Base-by-base conservation (phyloP, 2,888 invertebrate genomes). In the Apomyelois bistriatella region DNA sequence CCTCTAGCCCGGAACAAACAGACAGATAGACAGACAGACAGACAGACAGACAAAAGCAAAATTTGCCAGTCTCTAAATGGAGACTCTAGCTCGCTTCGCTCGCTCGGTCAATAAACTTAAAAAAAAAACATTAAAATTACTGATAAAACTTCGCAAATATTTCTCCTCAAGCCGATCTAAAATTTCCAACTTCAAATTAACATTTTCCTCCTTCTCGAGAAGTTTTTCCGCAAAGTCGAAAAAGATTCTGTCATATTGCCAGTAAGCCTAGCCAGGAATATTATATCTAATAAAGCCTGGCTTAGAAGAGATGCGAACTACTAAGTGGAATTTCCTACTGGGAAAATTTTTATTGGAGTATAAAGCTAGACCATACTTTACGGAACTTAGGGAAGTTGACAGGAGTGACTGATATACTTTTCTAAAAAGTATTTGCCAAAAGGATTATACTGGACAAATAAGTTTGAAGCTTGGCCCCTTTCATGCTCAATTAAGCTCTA, bases 381-480 rank as follows among this genome's bases (percentile, higher is more conserved):
- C 52, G 13, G 52, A 54, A 53, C 52, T 56, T 37, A 37, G 37
- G 48, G 28, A 41, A 15, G 4, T 35, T 52, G 53, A 36, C 48
- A 41, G 53, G 55, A 53, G 53, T 60, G 55, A 64, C 61, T 57
- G 59, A 65, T 56, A 53, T 59, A 60, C 58, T 57, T 53, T 22
- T 13, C 40, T 43, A 53, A 57, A 67, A 59, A 60, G 61, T 62
- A 64, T 68, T 67, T 64, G 66, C 62, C 57, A 56, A 56, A 41
- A 54, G 57, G 62, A 63, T 55, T 61, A 62, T 59, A 61, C 60
- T 62, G 62, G 68, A 68, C 64, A 65, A 69, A 70, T 66, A 58
- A 59, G 59, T 58, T 42, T 32, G 52, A 57, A 67, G 74, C 56
- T 68, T 71, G 10, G 16, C 12, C 55, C 37, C 37, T 52, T 59